Conservation (phyloP, 1,140 invertebrate species). For the Conopomorpha cramerella region DNA sequence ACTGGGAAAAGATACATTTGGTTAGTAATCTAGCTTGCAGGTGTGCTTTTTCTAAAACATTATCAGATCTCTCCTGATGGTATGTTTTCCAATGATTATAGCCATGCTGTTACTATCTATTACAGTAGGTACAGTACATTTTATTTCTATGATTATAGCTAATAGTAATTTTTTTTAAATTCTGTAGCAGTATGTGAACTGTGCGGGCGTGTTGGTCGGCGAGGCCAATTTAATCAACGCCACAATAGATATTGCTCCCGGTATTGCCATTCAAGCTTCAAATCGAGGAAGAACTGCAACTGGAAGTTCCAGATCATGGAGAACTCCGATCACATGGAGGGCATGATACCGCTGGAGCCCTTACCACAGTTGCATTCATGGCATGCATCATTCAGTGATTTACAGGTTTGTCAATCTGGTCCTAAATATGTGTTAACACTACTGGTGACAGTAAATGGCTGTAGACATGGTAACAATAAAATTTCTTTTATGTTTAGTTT, state of each 20-base stretch:
- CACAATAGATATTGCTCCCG: conserved; percentile 45
- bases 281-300: conserved; percentile 29
- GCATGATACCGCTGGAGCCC: conserved; percentile 51
- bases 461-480: too few relatives aligned
- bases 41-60: too few relatives aligned
- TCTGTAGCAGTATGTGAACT: conserved; percentile 45
- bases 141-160: conserved; percentile 3
- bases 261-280: conserved; percentile 28
- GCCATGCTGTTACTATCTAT: neutral
- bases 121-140: conserved; percentile 1
- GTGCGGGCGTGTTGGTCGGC: conserved; percentile 37
- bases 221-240: conserved; percentile 30
- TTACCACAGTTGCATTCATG: conserved; percentile 49
- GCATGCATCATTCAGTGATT: conserved; percentile 36
- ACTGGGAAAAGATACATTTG: conserved; percentile 42
- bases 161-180: conserved; percentile 1
- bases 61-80: too few relatives aligned
- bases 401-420: conserved; percentile 33
- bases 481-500: too few relatives aligned
- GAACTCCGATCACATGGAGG: conserved; percentile 47
- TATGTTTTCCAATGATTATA: too few relatives aligned
- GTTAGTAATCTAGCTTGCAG: conserved; percentile 28
- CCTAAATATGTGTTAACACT: too few relatives aligned
- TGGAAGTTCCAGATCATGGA: conserved; percentile 57
- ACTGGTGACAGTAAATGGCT: too few relatives aligned